Conservation (phyloP, 1,140 invertebrate genomes). For the Diorhabda sublineata region DNA sequence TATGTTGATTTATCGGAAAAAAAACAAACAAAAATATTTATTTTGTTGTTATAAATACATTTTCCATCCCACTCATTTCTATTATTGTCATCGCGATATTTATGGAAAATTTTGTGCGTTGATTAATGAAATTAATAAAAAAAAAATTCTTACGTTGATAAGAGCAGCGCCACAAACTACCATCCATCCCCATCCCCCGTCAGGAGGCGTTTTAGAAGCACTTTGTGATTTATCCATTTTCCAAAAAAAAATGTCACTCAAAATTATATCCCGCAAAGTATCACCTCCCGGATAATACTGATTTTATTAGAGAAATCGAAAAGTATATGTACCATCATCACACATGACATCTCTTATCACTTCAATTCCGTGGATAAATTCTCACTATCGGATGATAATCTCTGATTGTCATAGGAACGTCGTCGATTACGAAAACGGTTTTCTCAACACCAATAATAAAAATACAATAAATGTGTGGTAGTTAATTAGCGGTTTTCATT, state of each 20-base stretch:
- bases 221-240: conserved; percentile 11
- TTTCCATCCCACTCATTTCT: no score
- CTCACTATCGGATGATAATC: neutral
- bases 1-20: no score
- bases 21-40: no score
- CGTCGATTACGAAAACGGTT: neutral
- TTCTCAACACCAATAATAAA: no score
- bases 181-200: conserved; percentile 68
- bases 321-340: neutral
- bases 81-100: no score
- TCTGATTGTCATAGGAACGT: neutral
- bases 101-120: no score
- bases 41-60: no score
- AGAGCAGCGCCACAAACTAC: conserved; percentile 58
- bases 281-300: neutral
- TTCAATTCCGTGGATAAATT: neutral
- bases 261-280: neutral
- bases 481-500: no score
- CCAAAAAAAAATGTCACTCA: neutral
- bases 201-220: conserved; percentile 44
- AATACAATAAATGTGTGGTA: no score
- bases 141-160: conserved; percentile 56
- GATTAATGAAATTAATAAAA: conserved; percentile 3
- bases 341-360: neutral
- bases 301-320: neutral